Conservation (phyloP, 2,113 vertebrate genomes). For the Pandion haliaetus region DNA sequence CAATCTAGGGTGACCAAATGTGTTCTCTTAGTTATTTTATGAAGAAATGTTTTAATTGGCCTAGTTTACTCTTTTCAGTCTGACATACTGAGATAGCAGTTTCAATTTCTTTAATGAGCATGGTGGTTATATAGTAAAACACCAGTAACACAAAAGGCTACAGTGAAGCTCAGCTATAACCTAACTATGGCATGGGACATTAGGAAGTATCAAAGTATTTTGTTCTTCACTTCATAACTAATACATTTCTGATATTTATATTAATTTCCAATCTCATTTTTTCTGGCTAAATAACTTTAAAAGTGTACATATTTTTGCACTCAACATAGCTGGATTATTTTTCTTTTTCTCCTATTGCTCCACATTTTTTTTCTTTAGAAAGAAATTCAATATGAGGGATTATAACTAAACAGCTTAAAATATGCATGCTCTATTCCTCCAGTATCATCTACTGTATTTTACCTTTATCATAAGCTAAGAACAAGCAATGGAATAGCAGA, state of each 20-base stretch:
- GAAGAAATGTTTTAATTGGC: neutral
- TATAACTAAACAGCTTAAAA: neutral
- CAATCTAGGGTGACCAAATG: neutral
- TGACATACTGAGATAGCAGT: neutral
- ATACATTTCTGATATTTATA: neutral
- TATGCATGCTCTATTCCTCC: neutral
- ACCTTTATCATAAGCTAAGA: neutral
- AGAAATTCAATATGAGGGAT: neutral
- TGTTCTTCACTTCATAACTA: neutral
- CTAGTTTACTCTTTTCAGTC: neutral
- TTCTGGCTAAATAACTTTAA: neutral
- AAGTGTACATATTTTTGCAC: neutral
- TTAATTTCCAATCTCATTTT: neutral
- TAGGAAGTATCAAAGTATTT: neutral
- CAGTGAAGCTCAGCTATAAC: neutral
- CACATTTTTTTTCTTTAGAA: neutral
- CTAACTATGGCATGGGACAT: neutral
- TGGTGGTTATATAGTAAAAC: neutral
- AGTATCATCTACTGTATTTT: neutral
- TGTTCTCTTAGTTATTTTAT: neutral
- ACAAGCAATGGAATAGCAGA: neutral
- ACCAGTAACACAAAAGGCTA: neutral
- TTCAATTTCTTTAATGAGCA: neutral
- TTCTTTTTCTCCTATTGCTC: neutral
- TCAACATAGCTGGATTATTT: neutral